Conservation (phyloP, 2,888 invertebrate genomes). For the Amphipoea lucens region DNA sequence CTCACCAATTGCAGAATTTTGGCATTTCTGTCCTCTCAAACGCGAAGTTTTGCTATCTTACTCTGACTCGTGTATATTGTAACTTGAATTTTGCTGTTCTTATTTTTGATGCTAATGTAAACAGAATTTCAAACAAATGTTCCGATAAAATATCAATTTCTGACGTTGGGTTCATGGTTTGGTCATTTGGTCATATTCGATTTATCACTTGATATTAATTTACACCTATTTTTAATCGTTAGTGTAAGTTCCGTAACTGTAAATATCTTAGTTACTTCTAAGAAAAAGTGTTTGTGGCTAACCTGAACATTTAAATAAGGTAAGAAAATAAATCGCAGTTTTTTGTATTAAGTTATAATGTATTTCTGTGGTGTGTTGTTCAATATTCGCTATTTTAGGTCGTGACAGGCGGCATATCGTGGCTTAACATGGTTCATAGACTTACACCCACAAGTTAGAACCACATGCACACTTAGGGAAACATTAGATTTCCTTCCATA, state of each 20-base stretch:
- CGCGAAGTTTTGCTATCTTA: not conserved
- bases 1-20: not conserved
- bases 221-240: conserved; percentile 54
- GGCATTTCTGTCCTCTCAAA: not conserved
- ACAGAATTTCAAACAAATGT: conserved; percentile 10
- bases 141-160: conserved; percentile 12
- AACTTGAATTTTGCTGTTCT: conserved; percentile 11
- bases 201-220: conserved; percentile 65
- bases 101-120: conserved; percentile 33
- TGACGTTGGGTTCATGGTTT: conserved; percentile 35
- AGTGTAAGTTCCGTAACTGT: conserved; percentile 31
- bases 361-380: conserved; percentile 69
- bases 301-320: conserved; percentile 36
- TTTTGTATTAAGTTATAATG: conserved; percentile 26
- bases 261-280: conserved; percentile 13
- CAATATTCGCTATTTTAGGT: conserved; percentile 85
- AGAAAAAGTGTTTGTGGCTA: conserved; percentile 42
- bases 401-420: conserved; percentile 74
- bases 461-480: not conserved
- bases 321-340: conserved; percentile 34
- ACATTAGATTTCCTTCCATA: not conserved
- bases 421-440: conserved; percentile 8
- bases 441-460: conserved; percentile 9
- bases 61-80: conserved; percentile 6
- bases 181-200: conserved; percentile 28